These are phyloP conservation scores for Ptychodera flava DNA, from an alignment of 35 echinoderm and acorn worm species.

Conservation along the genomic window DNA sequence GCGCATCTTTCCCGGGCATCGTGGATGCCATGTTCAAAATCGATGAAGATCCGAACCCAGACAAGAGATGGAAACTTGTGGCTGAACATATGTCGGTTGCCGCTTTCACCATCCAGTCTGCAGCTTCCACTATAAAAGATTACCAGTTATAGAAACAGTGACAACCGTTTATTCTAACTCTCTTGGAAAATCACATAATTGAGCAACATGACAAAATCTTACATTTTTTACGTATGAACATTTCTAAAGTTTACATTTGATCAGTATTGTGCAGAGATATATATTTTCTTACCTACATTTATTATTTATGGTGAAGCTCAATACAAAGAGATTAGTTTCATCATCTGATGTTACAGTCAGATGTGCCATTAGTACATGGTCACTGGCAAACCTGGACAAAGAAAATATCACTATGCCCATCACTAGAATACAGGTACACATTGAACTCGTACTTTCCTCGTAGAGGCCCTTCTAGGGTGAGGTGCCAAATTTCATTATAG, in stretches of 20 bases:
- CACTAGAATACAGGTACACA: too few relatives aligned
- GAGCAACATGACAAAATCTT: background rate
- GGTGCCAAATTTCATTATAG: too few relatives aligned
- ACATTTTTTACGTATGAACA: too few relatives aligned
- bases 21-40: constrained; percentile 81
- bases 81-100: constrained; percentile 72
- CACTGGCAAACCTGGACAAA: too few relatives aligned
- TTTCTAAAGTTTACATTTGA: background rate
- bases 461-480: too few relatives aligned
- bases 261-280: background rate
- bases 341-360: too few relatives aligned
- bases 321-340: too few relatives aligned
- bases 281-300: background rate
- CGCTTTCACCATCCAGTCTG: constrained; percentile 71
- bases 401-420: too few relatives aligned
- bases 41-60: constrained; percentile 33
- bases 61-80: constrained; percentile 10
- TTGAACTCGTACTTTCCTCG: too few relatives aligned
- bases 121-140: constrained; percentile 67
- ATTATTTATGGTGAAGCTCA: background rate
- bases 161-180: background rate
- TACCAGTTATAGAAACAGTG: constrained; percentile 13
- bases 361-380: too few relatives aligned
- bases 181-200: background rate
- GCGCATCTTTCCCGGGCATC: constrained; percentile 67